Evolutionary conservation across 92 coral and sea anemone genomes (phyloP), one percentile per base, ranked within the genome.

Genomic region (Zoanthus solanderi): DNA sequence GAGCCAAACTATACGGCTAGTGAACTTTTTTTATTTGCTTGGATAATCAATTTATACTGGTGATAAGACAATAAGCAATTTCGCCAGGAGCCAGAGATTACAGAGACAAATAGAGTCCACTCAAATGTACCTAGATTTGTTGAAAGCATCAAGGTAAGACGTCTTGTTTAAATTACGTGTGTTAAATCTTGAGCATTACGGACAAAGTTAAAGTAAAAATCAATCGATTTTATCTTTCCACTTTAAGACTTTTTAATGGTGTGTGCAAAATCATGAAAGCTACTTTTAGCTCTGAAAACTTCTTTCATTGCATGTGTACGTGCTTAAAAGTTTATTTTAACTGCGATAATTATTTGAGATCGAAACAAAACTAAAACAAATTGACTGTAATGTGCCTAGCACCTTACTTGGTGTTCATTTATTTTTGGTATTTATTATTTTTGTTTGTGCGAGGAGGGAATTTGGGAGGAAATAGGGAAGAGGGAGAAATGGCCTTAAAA

Each of bases 401-500:
- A 63, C 71, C 71, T 63, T 63, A 63, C 71, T 13, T 16, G 18
- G 29, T 63, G 71, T 63, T 63, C 71, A 14, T 14, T 63, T 63
- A 63, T 63, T 63, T 63, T 16, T 63, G 18, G 23, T 63, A 18
- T 63, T 63, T 63, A 63, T 16, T 63, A 63, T 14, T 63, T 63
- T 57, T 56, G 42, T 63, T 63, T 63, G 15, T 16, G 69, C 69
- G 23, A 63, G 69, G 69, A 63, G 69, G 69, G 69, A 63, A 16
- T 63, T 63, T 63, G 69, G 69, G 69, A 63, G 69, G 18, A 63
- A 63, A 63, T 12, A 63, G 69, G 69, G 69, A 53, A 53, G 58
- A 63, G 69, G 69, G 71, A 63, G 71, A 63, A 63, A 18, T 63
- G 71, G 71, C 23, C 71, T 63, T 63, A 63, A 63, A 63, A 16